phyloP scores from a whole-genome alignment of 2,113 vertebrate genomes.

The Illadopsis cleaveri region DNA sequence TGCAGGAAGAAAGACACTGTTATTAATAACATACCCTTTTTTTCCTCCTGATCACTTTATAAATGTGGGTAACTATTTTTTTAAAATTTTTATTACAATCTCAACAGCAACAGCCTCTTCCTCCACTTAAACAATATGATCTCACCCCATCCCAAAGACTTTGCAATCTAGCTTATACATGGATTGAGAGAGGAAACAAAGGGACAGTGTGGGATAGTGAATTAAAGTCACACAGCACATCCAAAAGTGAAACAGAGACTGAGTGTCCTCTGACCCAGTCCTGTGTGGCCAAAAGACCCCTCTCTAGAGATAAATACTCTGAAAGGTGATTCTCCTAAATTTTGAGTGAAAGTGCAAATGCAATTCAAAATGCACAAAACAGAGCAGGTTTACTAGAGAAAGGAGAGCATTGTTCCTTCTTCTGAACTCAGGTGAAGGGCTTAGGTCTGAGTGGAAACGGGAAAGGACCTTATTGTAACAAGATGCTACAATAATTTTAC shows the following conservation, averaged over 20 bases:
- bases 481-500: constrained; percentile 60
- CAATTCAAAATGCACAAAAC: neutral
- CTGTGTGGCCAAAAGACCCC: neutral
- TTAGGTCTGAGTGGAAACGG: constrained; percentile 11
- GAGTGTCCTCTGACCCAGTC: neutral
- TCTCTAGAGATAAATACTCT: neutral
- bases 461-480: constrained; percentile 56
- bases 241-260: neutral
- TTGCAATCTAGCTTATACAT: neutral
- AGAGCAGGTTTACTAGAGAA: constrained; percentile 31
- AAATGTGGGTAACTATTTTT: neutral
- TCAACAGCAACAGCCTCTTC: neutral
- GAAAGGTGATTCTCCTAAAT: neutral
- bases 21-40: constrained; percentile 23
- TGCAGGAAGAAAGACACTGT: constrained; percentile 23
- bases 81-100: neutral
- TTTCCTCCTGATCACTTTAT: neutral
- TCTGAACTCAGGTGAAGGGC: constrained; percentile 11
- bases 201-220: neutral
- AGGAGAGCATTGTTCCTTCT: constrained; percentile 43
- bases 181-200: neutral
- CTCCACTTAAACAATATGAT: neutral
- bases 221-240: neutral
- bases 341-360: neutral
- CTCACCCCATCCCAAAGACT: neutral